Base-by-base conservation (phyloP, 30 jellyfish, hydroid and myxozoan species). In the Hydractinia symbiolongicarpus region DNA sequence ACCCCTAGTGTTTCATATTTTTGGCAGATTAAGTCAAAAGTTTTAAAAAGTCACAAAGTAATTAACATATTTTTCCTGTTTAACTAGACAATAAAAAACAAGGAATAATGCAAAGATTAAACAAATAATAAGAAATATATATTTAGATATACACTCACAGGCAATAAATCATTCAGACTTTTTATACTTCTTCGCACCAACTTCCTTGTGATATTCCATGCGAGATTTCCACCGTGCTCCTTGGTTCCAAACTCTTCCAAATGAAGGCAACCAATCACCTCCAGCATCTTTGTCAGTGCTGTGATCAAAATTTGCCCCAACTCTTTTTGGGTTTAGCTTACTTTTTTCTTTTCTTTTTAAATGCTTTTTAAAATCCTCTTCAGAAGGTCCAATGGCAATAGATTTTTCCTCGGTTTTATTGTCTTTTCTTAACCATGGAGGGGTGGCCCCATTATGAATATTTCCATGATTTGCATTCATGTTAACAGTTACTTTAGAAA, bases 141-240 rank as follows among this genome's bases (percentile, higher is more conserved):
- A 30, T 30, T 30, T 30, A 30, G 1, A 30, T 30, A 30, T 30
- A 30, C 44, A 30, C 44, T 2, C 44, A 30, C 44, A 30, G 44
- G 1, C 2, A 30, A 30, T 30, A 64, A 7, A 64, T 51, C 40
- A 64, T 13, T 64, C 74, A 0, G 74, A n/a, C 4, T 64, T 13
- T 64, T 64, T 64, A 51, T n/a, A 64, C 74, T 51, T 44, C 17
- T 64, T 64, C 52, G 74, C 6, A 7, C 9, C 17, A 6, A 64
- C 74, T 82, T 81, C 83, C 57, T 70, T 77, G n/a, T 15, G 82
- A 83, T 64, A 62, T 61, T 55, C 72, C 13, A 77, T 79, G 93
- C 98, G 83, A 14, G 98, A 86, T 52, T 86, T 95, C 98, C 98
- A 91, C n/a, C 98, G 88, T 64, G 98, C 95, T 4, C 98, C 98